Evolutionary conservation across 2,888 invertebrate genomes (phyloP).

Genomic region (Heliconius ethilla): DNA sequence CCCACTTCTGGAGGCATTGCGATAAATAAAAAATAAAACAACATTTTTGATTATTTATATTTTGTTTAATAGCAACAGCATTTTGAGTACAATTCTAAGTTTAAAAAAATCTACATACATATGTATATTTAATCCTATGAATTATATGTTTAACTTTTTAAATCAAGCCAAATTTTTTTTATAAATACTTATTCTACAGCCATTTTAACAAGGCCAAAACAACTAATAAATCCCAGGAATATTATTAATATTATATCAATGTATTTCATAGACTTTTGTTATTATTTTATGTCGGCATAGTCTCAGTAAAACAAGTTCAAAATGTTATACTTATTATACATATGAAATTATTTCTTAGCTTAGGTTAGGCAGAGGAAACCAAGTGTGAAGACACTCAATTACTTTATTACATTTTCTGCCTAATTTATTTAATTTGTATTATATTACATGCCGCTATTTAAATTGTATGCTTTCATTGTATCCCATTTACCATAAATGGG

Average conservation of each 20-base stretch:
- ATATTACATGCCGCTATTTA: no score
- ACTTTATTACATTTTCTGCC: no score
- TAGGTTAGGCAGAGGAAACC: background rate
- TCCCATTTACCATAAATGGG: no score
- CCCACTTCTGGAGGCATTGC: no score
- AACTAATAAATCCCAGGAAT: background rate
- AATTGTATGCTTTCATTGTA: no score
- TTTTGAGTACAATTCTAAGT: background rate
- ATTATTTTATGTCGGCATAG: background rate
- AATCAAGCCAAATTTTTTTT: background rate
- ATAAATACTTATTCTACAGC: background rate
- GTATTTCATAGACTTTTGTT: background rate
- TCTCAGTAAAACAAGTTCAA: background rate
- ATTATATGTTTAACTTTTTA: background rate
- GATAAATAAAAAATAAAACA: background rate
- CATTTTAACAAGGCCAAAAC: background rate
- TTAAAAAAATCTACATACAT: slow-evolving; percentile 8
- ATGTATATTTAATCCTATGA: slow-evolving; percentile 3
- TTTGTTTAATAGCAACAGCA: slow-evolving; percentile 11
- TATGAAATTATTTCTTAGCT: background rate
- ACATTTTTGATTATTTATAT: background rate
- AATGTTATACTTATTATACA: background rate
- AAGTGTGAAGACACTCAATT: no score
- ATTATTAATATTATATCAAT: background rate
- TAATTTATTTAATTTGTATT: no score